Percentiles rank a stretch among this genome's conserved stretches.
Conservation (phyloP, 2,888 invertebrate species). For the Polyommatus iphigenia region DNA sequence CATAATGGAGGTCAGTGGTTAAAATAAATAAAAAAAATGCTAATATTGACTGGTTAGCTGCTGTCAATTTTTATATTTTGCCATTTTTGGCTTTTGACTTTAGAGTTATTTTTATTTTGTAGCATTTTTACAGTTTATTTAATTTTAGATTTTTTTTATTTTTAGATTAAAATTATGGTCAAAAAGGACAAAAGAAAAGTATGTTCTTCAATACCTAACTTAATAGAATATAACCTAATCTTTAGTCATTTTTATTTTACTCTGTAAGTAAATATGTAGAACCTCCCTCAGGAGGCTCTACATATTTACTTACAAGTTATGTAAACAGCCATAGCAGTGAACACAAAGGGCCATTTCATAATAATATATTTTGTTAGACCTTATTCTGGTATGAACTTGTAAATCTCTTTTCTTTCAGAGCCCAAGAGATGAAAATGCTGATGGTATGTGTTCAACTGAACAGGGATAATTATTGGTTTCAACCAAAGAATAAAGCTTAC, state of each 20-base stretch:
- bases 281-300: too few species aligned
- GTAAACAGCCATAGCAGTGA: too few species aligned
- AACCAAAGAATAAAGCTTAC: too few species aligned
- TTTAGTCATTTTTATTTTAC: too few species aligned
- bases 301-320: too few species aligned
- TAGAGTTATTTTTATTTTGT: neutral
- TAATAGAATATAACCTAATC: too few species aligned
- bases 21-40: too few species aligned
- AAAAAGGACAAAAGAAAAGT: conserved; percentile 3
- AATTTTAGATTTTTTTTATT: neutral
- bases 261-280: too few species aligned
- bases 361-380: too few species aligned
- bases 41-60: neutral
- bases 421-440: neutral
- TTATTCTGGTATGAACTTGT: neutral
- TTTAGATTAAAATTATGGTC: neutral
- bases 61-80: neutral
- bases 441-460: neutral
- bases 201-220: neutral
- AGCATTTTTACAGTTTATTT: neutral
- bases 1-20: too few species aligned
- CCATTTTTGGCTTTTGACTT: neutral
- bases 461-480: too few species aligned
- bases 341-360: too few species aligned
- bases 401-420: neutral